Evolutionary conservation across 2,888 invertebrate species (phyloP).

Genomic region (Gymnocheta viridis): DNA sequence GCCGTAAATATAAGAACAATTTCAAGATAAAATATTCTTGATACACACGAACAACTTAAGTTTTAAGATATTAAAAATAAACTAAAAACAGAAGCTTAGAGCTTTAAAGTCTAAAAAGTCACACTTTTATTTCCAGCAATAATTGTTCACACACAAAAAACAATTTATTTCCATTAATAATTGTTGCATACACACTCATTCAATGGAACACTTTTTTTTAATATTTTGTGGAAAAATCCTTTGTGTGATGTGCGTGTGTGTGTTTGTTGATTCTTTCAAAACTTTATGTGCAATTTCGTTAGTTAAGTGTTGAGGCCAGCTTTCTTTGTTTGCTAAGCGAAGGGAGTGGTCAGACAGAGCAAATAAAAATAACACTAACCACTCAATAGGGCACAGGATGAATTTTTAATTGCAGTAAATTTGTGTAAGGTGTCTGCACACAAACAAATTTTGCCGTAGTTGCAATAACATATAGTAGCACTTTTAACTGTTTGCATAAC

Average conservation of each 20-base stretch:
- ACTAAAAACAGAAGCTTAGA: neutral
- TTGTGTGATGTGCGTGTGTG: neutral
- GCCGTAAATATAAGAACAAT: neutral
- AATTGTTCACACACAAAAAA: neutral
- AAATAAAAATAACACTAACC: too few relatives aligned
- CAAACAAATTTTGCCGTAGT: too few relatives aligned
- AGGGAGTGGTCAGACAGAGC: neutral
- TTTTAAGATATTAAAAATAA: neutral
- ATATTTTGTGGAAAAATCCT: neutral
- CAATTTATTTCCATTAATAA: neutral
- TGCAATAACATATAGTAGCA: too few relatives aligned
- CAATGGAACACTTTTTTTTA: neutral
- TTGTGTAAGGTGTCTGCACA: too few relatives aligned
- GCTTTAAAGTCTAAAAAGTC: neutral
- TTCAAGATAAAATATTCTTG: slow-evolving; percentile 5
- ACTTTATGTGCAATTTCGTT: too few relatives aligned
- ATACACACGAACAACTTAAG: neutral
- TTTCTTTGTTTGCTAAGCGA: neutral
- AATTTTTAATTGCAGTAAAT: too few relatives aligned
- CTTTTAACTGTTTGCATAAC: too few relatives aligned
- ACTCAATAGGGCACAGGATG: too few relatives aligned
- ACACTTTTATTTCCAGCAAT: neutral
- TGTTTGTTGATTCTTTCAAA: neutral
- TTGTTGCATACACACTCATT: neutral
- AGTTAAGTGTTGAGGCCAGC: neutral